Evolutionary conservation across 2,113 vertebrate species (phyloP).

Genomic region (Stercorarius parasiticus): DNA sequence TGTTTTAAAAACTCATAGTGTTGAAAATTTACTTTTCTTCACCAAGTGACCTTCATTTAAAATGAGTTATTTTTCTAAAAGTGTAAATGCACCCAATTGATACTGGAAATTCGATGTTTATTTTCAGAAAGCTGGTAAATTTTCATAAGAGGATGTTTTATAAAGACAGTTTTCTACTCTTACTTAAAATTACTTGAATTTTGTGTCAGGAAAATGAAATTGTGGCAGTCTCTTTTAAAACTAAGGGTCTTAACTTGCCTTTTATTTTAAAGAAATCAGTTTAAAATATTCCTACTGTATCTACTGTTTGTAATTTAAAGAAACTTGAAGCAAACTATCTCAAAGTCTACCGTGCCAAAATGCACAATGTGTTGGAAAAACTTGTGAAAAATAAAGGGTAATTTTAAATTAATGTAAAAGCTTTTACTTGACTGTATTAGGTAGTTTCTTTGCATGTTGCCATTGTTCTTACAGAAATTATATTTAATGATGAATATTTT

Average conservation of each 20-base stretch:
- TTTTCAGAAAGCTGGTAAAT: slow-evolving; percentile 25
- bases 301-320: slow-evolving; percentile 81
- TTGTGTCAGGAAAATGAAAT: slow-evolving; percentile 72
- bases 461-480: not conserved
- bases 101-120: slow-evolving; percentile 39
- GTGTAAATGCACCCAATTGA: not conserved
- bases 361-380: slow-evolving; percentile 68
- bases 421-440: not conserved
- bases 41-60: slow-evolving; percentile 64
- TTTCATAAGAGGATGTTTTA: slow-evolving; percentile 54
- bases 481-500: not conserved
- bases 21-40: slow-evolving; percentile 36
- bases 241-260: slow-evolving; percentile 52
- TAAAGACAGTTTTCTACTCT: slow-evolving; percentile 53
- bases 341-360: slow-evolving; percentile 66
- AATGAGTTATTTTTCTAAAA: slow-evolving; percentile 53
- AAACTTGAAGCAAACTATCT: slow-evolving; percentile 76
- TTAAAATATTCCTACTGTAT: slow-evolving; percentile 70
- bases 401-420: slow-evolving; percentile 47
- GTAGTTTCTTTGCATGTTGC: not conserved
- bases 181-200: slow-evolving; percentile 80
- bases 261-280: slow-evolving; percentile 62
- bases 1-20: not conserved
- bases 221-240: slow-evolving; percentile 47
- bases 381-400: slow-evolving; percentile 76